phyloP scores from a whole-genome alignment of 2,888 invertebrate species.

The Adelognathus sp. region DNA sequence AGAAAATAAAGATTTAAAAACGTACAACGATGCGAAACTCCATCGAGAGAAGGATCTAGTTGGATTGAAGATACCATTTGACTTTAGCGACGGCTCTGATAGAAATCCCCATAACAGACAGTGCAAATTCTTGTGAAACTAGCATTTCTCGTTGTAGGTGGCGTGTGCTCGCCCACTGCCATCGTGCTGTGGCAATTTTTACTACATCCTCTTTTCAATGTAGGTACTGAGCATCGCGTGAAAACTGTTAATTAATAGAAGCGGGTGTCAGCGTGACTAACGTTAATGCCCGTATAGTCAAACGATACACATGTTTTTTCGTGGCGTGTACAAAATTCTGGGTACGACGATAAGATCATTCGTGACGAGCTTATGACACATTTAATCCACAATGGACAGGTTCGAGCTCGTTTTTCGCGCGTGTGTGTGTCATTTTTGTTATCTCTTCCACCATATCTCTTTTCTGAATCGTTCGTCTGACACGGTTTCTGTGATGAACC shows the following conservation, averaged over 20 bases:
- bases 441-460: not conserved
- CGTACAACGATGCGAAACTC: too few species aligned
- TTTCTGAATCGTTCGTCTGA: not conserved
- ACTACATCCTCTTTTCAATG: not conserved
- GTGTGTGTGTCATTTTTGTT: not conserved
- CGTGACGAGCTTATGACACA: constrained; percentile 16
- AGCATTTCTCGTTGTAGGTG: too few species aligned
- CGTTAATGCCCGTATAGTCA: constrained; percentile 18
- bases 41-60: too few species aligned
- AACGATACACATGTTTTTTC: constrained; percentile 18
- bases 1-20: too few species aligned
- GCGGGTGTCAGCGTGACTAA: constrained; percentile 23
- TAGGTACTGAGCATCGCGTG: constrained; percentile 22
- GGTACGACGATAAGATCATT: constrained; percentile 18
- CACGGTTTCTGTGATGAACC: not conserved
- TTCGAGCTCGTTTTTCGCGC: not conserved
- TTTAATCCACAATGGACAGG: constrained; percentile 12
- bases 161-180: too few species aligned
- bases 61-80: too few species aligned
- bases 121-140: too few species aligned
- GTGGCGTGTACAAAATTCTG: constrained; percentile 10
- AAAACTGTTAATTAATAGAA: constrained; percentile 39
- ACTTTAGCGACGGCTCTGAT: too few species aligned
- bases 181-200: too few species aligned
- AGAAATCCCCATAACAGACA: too few species aligned